Base-by-base conservation (phyloP, 2,113 vertebrate genomes). In the Aix galericulata region DNA sequence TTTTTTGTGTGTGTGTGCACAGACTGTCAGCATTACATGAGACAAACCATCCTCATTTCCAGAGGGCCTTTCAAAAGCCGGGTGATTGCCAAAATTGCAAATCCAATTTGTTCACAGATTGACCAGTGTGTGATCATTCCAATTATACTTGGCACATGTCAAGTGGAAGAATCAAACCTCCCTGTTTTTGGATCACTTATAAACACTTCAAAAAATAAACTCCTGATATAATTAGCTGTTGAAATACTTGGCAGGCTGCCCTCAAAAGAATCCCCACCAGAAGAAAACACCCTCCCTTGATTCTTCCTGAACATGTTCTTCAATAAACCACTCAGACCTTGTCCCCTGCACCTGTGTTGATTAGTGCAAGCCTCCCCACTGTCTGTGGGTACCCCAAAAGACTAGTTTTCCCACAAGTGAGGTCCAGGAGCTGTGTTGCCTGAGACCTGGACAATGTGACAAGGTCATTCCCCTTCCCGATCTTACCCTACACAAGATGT, bases 171-270 rank as follows among this genome's bases (percentile, higher is more conserved):
- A 97, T 96, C 95, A 95, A 97, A 96, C 94, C 88, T 89, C 52
- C 69, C 80, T 96, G 79, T 92, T 72, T 95, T 90, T 94, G 94
- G 96, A 90, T 86, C 92, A 94, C 73, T 96, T 96, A 95, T 94
- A 97, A 97, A 96, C 94, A 97, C 94, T 96, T 97, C 77, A 96
- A 82, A 97, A 97, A 96, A 96, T 76, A 97, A 96, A 97, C 93
- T 95, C 58, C 75, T 26, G 11, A 78, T 93, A 84, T 92, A 97
- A 96, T 96, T 96, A 95, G 86, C 91, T 95, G 78, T 95, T 84
- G 67, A 96, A 96, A 94, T 93, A 75, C 69, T 96, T 97, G 95
- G 94, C 92, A 10, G 26, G n/a, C 40, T 84, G 52, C 88, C 91
- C 78, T 96, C 68, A 64, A 95, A 97, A 72, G 96, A 88, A 31